Evolutionary conservation across 2,113 vertebrate species (phyloP).

Genomic region (Anhinga anhinga): DNA sequence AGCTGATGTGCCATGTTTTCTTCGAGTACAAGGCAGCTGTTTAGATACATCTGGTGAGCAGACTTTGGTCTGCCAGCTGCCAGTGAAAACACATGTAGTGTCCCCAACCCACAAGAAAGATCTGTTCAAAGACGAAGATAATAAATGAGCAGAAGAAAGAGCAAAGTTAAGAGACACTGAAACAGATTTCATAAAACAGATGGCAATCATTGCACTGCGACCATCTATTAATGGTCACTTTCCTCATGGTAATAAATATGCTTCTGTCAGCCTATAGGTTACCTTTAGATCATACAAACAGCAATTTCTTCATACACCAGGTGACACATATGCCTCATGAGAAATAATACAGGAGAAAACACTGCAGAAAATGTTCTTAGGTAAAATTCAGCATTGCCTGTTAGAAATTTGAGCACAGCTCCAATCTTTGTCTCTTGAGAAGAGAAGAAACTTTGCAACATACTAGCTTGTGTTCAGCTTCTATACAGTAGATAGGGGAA

Average conservation of each 20-base stretch:
- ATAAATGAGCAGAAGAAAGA: background rate
- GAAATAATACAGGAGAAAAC: background rate
- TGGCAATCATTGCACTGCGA: background rate
- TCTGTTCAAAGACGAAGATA: background rate
- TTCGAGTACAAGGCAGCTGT: background rate
- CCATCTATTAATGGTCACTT: background rate
- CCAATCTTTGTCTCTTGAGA: background rate
- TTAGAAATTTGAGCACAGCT: background rate
- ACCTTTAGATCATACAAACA: background rate
- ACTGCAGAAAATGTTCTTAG: background rate
- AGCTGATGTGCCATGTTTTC: background rate
- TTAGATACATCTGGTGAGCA: background rate
- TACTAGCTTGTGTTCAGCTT: background rate
- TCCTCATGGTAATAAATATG: background rate
- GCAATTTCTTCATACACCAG: background rate
- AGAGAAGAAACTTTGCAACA: background rate
- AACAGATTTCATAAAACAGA: background rate
- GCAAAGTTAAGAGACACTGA: background rate
- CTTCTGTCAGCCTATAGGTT: background rate
- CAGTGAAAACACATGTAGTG: background rate
- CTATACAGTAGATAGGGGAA: background rate
- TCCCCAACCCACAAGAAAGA: background rate
- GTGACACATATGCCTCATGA: background rate
- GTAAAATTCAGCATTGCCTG: background rate
- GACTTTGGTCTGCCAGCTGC: background rate